Evolutionary conservation across 2,797 vertebrate genomes (phyloP), one percentile per base, ranked within the genome.

Genomic region (Siniperca undulata): DNA sequence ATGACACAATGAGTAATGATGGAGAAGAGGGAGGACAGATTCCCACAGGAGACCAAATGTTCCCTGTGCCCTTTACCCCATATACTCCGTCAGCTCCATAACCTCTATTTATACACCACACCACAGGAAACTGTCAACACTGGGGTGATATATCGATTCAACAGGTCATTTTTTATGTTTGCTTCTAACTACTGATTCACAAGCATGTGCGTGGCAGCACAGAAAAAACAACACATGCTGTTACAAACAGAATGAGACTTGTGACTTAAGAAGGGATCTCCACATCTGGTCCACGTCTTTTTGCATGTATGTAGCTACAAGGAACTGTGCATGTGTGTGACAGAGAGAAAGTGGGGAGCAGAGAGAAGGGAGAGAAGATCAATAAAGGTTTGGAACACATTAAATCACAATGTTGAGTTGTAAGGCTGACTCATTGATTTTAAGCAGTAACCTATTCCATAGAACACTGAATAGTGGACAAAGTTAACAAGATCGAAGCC

Each of bases 1-100:
- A 78, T 86, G 88, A 88, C 73, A 87, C 69, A 78, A 38, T 92
- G 91, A 93, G 77, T 89, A 89, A 93, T 94, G 91, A 88, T 74
- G 65, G 40, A 70, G 62, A 84, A 56, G 80, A 17, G 7, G 80
- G 65, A 70, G 76, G 78, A 87, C 69, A 77, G 69, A 75, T 83
- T 89, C 79, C 78, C 87, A 78, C 78, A 73, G 69, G 74, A 72
- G 71, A 91, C 86, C 74, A 83, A 87, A 89, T 87, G 84, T 84
- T 85, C 71, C 75, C 58, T 13, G 7, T 72, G 86, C 65, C 83
- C 86, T 91, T 88, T 86, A 77, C 77, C 82, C 84, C 46, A 36
- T 71, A 74, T 88, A 78, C 59, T 65, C 67, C 24, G 12, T 81
- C 78, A 86, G 62, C 75, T 88, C 75, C 74, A 82, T 86, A 89